Conservation (phyloP, 2,113 vertebrate species). For the Hemiprocne comata region DNA sequence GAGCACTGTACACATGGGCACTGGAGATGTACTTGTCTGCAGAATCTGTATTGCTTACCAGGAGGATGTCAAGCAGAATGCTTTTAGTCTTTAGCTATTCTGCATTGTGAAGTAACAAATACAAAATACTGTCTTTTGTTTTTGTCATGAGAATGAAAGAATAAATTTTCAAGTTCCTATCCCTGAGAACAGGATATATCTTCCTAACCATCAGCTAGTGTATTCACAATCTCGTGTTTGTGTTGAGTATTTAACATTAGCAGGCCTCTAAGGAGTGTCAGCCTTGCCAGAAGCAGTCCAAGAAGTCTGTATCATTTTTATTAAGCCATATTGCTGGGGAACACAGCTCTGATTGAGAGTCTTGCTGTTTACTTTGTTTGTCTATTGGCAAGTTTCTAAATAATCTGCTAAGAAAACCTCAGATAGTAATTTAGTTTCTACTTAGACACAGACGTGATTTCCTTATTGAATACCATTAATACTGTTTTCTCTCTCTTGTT, state of each 20-base stretch:
- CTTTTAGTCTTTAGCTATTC: background rate
- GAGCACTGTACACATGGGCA: background rate
- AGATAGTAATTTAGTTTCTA: constrained; percentile 41
- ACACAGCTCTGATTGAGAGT: constrained; percentile 31
- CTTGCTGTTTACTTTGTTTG: constrained; percentile 46
- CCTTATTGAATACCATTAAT: constrained; percentile 47
- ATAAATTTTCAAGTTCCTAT: background rate
- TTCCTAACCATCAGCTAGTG: background rate
- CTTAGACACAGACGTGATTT: constrained; percentile 42
- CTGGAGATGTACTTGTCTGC: background rate
- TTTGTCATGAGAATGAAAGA: background rate
- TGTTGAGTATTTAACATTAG: background rate
- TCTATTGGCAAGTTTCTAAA: constrained; percentile 54
- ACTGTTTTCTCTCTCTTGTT: constrained; percentile 11
- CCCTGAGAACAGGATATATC: background rate
- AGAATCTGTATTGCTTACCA: background rate
- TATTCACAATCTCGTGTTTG: background rate
- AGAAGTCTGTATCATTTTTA: constrained; percentile 21
- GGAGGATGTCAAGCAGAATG: background rate
- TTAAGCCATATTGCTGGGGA: constrained; percentile 26
- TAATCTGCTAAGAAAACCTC: constrained; percentile 45
- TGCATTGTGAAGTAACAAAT: background rate
- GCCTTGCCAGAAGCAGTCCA: background rate
- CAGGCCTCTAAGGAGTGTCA: background rate
- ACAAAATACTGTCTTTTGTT: background rate